Base-by-base conservation (phyloP, 2,797 vertebrate species). In the Falco biarmicus region DNA sequence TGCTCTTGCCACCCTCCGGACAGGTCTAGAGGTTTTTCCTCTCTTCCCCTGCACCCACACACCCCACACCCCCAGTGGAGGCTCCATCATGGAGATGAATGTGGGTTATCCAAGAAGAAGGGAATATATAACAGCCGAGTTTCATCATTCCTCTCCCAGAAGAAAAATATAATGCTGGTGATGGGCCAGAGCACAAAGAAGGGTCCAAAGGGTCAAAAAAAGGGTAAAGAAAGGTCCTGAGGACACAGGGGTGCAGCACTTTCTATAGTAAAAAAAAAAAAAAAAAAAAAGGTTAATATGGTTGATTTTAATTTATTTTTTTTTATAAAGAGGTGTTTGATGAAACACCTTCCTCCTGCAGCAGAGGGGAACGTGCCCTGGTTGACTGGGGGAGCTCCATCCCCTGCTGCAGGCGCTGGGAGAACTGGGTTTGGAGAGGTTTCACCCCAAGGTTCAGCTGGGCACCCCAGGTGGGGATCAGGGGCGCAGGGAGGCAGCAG, bases 381-480 rank as follows among this genome's bases (percentile, higher is more conserved):
- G 11, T 63, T 31, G 6, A 13, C 65, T 51, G 65, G 50, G 19
- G 26, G 57, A 56, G 31, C 41, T 50, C 31, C 32, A 2, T 24
- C 8, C 37, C 37, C 18, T 1, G 1, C 54, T 10, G 10, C 11
- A 34, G 48, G 56, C 13, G 41, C 29, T 51, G 51, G 51, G 65
- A 70, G 43, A 51, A n/a, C 37, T 34, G 50, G 37, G 37, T 20
- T 63, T 0, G 11, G 57, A 45, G 54, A 60, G 37, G 17, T 53
- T 66, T 53, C 51, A 37, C 59, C 17, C 41, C 20, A 13, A 17
- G 41, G 22, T 54, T 47, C 32, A 48, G 56, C 29, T 19, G 60
- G 29, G 26, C 28, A 39, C 16, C n/a, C 60, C 1, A 1, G 28
- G 59, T 0, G 6, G 51, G n/a, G 53, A n/a, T 17, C 0, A 4